phyloP scores from a whole-genome alignment of 2,113 vertebrate genomes.

The Actinemys pallida region DNA sequence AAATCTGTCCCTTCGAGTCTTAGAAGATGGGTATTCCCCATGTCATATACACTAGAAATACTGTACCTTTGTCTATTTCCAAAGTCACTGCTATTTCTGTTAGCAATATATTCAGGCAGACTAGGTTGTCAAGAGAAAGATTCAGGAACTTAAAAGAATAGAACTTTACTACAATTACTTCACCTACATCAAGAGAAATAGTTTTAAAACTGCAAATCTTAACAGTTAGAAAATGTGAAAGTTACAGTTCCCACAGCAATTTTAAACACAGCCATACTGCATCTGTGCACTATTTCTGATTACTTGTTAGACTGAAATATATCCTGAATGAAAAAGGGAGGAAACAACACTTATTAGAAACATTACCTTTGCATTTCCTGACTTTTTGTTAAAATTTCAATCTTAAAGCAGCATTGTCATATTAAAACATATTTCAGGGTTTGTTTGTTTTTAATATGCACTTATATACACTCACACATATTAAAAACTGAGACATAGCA shows the following conservation, averaged over 20 bases:
- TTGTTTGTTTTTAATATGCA: not conserved
- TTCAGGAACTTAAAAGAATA: not conserved
- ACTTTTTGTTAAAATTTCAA: not conserved
- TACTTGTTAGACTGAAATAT: not conserved
- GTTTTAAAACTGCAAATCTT: not conserved
- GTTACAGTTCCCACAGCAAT: not conserved
- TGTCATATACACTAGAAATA: not conserved
- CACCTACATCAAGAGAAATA: not conserved
- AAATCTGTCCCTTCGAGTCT: not conserved
- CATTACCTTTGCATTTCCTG: not conserved
- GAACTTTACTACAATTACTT: not conserved
- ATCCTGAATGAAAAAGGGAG: not conserved
- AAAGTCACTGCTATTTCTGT: not conserved
- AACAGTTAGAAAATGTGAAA: not conserved
- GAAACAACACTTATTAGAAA: not conserved
- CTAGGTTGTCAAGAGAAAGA: not conserved
- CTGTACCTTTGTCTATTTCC: not conserved
- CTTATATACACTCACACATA: not conserved
- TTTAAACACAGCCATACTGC: not conserved
- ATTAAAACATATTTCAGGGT: not conserved
- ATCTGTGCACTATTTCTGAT: not conserved
- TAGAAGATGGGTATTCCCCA: not conserved
- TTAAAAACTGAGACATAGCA: not conserved
- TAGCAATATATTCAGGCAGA: not conserved
- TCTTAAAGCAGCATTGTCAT: not conserved